Base-by-base conservation (phyloP, 2,797 vertebrate species). In the Oceanodroma leucorhoa region DNA sequence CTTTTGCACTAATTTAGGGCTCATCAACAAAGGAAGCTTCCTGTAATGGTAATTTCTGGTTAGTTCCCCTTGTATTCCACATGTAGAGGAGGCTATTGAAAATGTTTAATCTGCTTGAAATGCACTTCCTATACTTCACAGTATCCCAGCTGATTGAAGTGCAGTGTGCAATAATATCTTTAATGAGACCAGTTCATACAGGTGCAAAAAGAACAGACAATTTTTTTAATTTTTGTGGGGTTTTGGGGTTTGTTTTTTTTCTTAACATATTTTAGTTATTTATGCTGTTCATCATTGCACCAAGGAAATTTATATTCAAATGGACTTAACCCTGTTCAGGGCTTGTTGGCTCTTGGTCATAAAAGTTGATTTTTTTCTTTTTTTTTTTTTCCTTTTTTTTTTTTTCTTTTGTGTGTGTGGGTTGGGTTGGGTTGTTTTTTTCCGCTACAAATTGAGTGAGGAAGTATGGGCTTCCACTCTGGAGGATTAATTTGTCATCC, bases 161-260 rank as follows among this genome's bases (percentile, higher is more conserved):
- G 12, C 17, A 41, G 11, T 21, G 9, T 36, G 11, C n/a, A 27
- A 22, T 36, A 55, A 6, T 72, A 12, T 22, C 38, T 53, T 58
- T 41, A 69, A 45, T 22, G 36, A 61, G 6, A 65, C 16, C 32
- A 65, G 34, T 5, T 65, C 8, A 16, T 11, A 15, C 27, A 78
- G 8, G 20, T 85, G 45, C 17, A 34, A 60, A 30, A 84, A 57
- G 3, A 40, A 15, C 8, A 61, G 32, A 50, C 3, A 11, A 13
- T 10, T 20, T 40, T 79, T 73, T 34, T 8, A 5, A 12, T 18
- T 45, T 64, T 41, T 48, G 6, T 26, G 22, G 14, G 7, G 3
- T 2, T 50, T 36, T 62, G 1, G 2, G 7, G 6, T 8, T 32
- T 41, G 1, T 29, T 21, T 34, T 72, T 38, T 45, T 58, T 14